phyloP scores from a whole-genome alignment of 1,140 invertebrate genomes.

The Cydia strobilella region DNA sequence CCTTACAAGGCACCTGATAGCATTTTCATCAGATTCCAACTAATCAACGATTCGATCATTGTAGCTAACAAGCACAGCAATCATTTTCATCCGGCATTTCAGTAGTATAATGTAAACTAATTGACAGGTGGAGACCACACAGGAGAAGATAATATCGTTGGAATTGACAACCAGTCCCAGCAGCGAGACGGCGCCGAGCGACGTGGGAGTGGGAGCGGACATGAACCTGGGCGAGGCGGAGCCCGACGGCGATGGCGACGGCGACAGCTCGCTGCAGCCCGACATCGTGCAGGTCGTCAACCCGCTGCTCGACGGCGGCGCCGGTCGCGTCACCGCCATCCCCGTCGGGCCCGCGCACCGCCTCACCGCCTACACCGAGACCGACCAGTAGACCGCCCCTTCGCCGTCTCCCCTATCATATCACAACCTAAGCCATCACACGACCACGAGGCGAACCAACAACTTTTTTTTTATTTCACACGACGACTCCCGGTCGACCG shows the following conservation, averaged over 20 bases:
- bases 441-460: conserved; percentile 43
- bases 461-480: conserved; percentile 28
- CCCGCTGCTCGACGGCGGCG: conserved; percentile 72
- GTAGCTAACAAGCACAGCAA: background rate
- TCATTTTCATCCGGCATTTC: background rate
- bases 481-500: conserved; percentile 41
- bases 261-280: conserved; percentile 72
- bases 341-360: conserved; percentile 69
- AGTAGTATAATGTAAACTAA: background rate
- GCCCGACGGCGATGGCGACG: conserved; percentile 62
- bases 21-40: background rate
- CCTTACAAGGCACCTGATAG: background rate
- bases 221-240: conserved; percentile 74
- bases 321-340: conserved; percentile 74
- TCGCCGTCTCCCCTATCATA: conserved; percentile 29
- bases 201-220: conserved; percentile 70
- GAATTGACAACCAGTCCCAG: conserved; percentile 85
- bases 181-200: conserved; percentile 80
- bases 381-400: conserved; percentile 42
- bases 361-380: conserved; percentile 60
- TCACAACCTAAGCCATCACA: conserved; percentile 38
- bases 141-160: conserved; percentile 93
- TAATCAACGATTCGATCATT: background rate
- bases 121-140: conserved; percentile 90
- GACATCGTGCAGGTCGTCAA: conserved; percentile 79